These are phyloP conservation scores for Dermochelys coriacea DNA, from an alignment of 2,797 vertebrate genomes.

Conservation along the genomic window DNA sequence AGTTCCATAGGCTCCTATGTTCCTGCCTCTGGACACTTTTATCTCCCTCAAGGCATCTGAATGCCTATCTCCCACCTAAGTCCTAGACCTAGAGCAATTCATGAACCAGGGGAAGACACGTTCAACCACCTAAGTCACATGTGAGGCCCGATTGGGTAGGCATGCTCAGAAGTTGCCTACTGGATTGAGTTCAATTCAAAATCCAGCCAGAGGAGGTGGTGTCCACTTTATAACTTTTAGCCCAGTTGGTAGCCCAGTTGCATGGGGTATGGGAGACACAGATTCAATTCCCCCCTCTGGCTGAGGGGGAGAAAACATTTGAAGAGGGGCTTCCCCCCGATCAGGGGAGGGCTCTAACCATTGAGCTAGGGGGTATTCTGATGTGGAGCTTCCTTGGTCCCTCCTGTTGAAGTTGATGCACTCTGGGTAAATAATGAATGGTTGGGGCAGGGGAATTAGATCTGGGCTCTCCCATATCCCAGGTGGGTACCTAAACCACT, in stretches of 20 bases:
- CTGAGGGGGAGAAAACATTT: neutral
- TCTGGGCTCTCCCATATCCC: too few species aligned
- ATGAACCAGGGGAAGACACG: neutral
- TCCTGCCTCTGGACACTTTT: neutral
- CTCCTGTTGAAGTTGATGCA: neutral
- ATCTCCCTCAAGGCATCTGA: neutral
- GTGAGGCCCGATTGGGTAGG: neutral
- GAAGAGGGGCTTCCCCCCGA: neutral
- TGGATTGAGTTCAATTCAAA: neutral
- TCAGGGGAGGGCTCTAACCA: neutral
- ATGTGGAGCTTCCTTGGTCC: neutral
- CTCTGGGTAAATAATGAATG: neutral
- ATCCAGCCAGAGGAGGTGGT: neutral
- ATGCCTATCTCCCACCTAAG: neutral
- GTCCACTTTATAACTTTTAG: neutral
- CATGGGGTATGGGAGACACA: neutral
- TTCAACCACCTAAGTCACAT: neutral
- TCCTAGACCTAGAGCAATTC: neutral
- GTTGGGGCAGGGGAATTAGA: neutral
- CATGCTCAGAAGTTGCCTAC: neutral
- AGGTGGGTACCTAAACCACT: neutral
- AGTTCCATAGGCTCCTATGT: neutral
- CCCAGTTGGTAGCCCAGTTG: neutral
- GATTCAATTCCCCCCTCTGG: neutral
- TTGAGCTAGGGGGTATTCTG: neutral